phyloP scores from a whole-genome alignment of 2,113 vertebrate genomes.

The Phalacrocorax aristotelis region DNA sequence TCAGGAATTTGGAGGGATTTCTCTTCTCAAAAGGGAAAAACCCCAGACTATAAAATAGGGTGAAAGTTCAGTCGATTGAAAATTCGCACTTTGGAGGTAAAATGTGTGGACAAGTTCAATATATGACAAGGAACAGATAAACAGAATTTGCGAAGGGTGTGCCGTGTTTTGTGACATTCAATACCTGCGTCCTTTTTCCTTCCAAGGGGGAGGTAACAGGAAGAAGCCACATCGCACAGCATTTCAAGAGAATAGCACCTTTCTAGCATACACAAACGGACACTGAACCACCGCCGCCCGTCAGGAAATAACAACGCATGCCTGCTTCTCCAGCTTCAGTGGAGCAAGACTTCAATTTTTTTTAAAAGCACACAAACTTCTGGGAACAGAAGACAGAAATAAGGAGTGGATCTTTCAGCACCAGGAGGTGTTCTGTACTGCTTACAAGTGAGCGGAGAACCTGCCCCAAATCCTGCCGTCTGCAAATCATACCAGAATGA shows the following conservation, averaged over 20 bases:
- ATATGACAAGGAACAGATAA: background rate
- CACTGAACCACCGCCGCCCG: background rate
- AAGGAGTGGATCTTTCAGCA: background rate
- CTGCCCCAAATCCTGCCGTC: background rate
- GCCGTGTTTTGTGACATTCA: background rate
- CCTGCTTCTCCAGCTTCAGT: background rate
- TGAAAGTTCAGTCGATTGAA: background rate
- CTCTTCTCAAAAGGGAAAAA: background rate
- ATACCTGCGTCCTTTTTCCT: background rate
- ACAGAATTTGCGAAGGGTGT: background rate
- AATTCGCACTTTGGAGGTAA: background rate
- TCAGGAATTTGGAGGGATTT: background rate
- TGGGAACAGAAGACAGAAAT: background rate
- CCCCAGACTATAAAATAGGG: rapidly evolving
- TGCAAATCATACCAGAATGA: background rate
- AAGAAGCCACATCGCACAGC: background rate
- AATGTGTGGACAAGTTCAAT: background rate
- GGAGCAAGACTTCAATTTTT: background rate
- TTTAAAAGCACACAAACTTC: background rate
- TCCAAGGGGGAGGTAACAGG: background rate
- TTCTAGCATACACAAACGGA: rapidly evolving
- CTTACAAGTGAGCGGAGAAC: background rate
- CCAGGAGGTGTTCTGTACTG: background rate
- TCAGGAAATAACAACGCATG: background rate
- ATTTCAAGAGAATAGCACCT: background rate